Conservation (phyloP, 2,888 invertebrate genomes). For the Sphaeridia pumilis region DNA sequence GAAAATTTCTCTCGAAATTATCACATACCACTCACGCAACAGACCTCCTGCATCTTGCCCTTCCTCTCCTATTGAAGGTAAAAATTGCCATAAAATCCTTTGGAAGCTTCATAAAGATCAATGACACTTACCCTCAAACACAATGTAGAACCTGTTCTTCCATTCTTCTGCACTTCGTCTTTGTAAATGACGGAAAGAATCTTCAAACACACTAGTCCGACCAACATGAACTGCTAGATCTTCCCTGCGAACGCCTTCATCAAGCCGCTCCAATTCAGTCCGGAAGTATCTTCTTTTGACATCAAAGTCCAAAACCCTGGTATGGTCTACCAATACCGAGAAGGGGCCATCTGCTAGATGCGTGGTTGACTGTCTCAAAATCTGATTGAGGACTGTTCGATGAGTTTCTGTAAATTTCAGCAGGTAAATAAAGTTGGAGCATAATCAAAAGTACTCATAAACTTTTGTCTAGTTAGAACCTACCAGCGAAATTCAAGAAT, state of each 20-base stretch:
- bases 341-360: constrained; percentile 77
- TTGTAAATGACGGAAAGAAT: constrained; percentile 75
- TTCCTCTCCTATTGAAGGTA: constrained; percentile 58
- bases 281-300: constrained; percentile 77
- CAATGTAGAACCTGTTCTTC: constrained; percentile 84
- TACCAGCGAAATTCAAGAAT: constrained; percentile 67
- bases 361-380: constrained; percentile 64
- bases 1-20: constrained; percentile 81
- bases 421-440: no score
- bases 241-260: constrained; percentile 65
- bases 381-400: constrained; percentile 76
- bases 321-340: constrained; percentile 74
- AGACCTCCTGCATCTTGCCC: constrained; percentile 85
- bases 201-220: constrained; percentile 72
- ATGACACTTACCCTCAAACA: constrained; percentile 70
- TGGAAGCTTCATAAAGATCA: no score
- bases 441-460: no score
- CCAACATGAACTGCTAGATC: constrained; percentile 77
- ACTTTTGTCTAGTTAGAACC: no score
- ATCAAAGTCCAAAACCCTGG: constrained; percentile 76
- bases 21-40: constrained; percentile 78
- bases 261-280: constrained; percentile 70
- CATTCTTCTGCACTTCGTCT: constrained; percentile 71
- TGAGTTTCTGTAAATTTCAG: constrained; percentile 54
- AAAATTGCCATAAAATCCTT: no score